Evolutionary conservation across 2,888 invertebrate genomes (phyloP).

Genomic region (Octonoba sinensis): DNA sequence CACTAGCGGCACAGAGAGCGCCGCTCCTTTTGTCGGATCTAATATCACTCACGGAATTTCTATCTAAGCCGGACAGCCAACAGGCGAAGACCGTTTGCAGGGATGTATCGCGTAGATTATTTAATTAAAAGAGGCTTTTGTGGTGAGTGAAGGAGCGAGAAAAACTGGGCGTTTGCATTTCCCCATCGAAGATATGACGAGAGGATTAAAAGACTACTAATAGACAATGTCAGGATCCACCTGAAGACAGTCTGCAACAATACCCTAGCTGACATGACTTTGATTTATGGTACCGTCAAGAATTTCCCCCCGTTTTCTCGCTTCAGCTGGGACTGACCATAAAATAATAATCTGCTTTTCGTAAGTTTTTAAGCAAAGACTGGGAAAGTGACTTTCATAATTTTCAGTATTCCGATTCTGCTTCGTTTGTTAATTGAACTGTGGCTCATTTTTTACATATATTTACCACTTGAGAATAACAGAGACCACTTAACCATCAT

Average conservation of each 20-base stretch:
- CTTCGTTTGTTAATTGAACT: too few species aligned
- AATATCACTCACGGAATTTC: too few species aligned
- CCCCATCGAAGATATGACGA: conserved; percentile 12
- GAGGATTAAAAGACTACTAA: conserved; percentile 25
- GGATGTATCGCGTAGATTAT: not conserved
- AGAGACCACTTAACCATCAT: too few species aligned
- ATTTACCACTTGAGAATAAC: too few species aligned
- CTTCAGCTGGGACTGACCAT: not conserved
- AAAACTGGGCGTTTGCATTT: not conserved
- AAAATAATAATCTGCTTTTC: not conserved
- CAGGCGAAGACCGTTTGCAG: not conserved
- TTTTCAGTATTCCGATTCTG: too few species aligned
- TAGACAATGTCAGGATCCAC: conserved; percentile 12
- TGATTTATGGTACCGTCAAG: conserved; percentile 23
- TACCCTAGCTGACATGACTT: conserved; percentile 10
- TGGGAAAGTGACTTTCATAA: too few species aligned
- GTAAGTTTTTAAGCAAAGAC: too few species aligned
- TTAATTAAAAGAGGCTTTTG: conserved; percentile 18
- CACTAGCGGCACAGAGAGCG: too few species aligned
- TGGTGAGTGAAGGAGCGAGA: conserved; percentile 1
- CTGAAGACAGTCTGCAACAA: conserved; percentile 20
- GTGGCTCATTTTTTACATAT: too few species aligned
- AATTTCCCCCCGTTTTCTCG: not conserved
- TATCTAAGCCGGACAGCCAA: not conserved
- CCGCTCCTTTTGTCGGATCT: too few species aligned